Evolutionary conservation across 2,888 invertebrate genomes (phyloP).

Genomic region (Drosophila macrospina): DNA sequence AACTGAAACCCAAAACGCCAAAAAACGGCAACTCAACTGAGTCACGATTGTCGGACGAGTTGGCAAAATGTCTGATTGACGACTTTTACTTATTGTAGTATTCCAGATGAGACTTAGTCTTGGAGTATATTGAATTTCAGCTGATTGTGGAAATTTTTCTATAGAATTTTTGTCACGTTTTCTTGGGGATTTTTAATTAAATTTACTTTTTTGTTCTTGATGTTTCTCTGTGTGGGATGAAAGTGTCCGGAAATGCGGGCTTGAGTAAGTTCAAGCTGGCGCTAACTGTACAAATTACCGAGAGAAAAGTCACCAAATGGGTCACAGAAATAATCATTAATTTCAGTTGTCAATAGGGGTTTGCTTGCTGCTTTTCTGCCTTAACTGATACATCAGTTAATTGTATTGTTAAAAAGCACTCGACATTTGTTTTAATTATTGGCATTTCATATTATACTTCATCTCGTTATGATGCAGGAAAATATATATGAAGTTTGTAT

Average conservation of each 20-base stretch:
- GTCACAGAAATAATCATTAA: constrained; percentile 25
- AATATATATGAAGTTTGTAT: too few relatives aligned
- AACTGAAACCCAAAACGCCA: constrained; percentile 17
- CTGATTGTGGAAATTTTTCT: constrained; percentile 46
- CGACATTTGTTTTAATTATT: constrained; percentile 2
- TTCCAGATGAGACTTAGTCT: constrained; percentile 14
- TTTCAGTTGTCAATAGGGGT: constrained; percentile 28
- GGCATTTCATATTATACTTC: background rate
- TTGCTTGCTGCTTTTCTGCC: background rate
- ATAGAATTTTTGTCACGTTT: constrained; percentile 33
- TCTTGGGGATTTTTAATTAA: constrained; percentile 46
- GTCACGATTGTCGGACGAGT: constrained; percentile 23
- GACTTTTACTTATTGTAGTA: constrained; percentile 24
- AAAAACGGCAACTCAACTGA: constrained; percentile 32
- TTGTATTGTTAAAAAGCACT: constrained; percentile 13
- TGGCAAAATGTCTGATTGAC: constrained; percentile 40
- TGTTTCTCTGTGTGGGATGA: constrained; percentile 36
- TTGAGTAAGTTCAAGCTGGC: constrained; percentile 15
- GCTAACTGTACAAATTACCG: constrained; percentile 13
- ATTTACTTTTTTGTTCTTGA: constrained; percentile 31
- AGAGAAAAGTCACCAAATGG: constrained; percentile 18
- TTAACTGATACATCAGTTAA: background rate
- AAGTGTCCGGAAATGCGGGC: constrained; percentile 50
- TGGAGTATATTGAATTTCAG: constrained; percentile 23
- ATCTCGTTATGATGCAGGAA: too few relatives aligned